Conservation (phyloP, 2,113 vertebrate genomes). For the Camarhynchus parvulus region DNA sequence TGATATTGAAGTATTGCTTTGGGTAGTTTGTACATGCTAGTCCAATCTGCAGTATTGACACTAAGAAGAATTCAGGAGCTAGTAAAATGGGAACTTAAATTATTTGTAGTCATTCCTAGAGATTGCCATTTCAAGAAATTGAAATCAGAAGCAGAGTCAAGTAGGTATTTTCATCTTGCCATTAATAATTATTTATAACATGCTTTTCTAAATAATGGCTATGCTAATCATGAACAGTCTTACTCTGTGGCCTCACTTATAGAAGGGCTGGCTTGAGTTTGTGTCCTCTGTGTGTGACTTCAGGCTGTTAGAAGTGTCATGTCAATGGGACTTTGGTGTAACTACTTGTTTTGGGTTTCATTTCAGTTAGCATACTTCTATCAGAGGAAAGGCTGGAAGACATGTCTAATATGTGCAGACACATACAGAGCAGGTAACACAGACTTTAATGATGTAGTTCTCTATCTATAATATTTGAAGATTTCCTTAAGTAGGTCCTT, state of each 20-base stretch:
- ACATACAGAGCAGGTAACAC: slow-evolving; percentile 96
- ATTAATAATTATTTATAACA: not conserved
- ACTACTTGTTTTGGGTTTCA: slow-evolving; percentile 41
- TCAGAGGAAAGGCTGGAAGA: slow-evolving; percentile 99
- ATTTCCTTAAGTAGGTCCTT: not conserved
- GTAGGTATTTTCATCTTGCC: not conserved
- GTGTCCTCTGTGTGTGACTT: not conserved
- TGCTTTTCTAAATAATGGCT: not conserved
- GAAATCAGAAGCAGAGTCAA: not conserved
- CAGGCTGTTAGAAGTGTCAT: not conserved
- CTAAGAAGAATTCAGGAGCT: not conserved
- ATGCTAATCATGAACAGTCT: not conserved
- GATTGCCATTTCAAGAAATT: not conserved
- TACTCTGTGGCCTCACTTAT: not conserved
- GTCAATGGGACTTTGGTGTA: not conserved
- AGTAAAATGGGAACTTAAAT: not conserved
- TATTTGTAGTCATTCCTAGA: not conserved
- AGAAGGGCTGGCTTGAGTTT: not conserved
- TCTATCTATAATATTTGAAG: not conserved
- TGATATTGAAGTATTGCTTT: not conserved
- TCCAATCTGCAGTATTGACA: not conserved
- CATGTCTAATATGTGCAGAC: slow-evolving; percentile 97
- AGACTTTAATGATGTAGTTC: not conserved
- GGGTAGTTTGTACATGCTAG: not conserved
- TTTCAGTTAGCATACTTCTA: slow-evolving; percentile 95